Conservation (phyloP, 1,140 invertebrate genomes). For the Zophobas atratus region DNA sequence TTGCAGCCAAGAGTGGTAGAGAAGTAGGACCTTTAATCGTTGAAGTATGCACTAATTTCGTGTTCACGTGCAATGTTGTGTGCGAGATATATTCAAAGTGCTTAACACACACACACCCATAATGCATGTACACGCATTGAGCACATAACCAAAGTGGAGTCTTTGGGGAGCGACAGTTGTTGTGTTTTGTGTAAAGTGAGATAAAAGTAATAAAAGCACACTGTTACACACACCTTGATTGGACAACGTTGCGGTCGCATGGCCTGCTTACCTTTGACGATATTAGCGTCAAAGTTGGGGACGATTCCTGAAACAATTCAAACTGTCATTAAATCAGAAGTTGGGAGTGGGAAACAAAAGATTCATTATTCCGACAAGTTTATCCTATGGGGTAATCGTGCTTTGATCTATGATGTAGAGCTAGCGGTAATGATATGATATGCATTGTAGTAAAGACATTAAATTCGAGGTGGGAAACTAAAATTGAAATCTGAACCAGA, state of each 20-base stretch:
- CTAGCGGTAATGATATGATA: too few relatives aligned
- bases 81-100: constrained; percentile 37
- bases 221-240: constrained; percentile 68
- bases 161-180: constrained; percentile 2
- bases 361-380: neutral
- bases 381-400: too few relatives aligned
- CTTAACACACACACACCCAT: constrained; percentile 24
- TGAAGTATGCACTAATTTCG: constrained; percentile 40
- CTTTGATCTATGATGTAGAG: too few relatives aligned
- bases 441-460: too few relatives aligned
- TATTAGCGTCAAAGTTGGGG: constrained; percentile 78
- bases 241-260: constrained; percentile 68
- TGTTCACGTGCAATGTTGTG: constrained; percentile 45
- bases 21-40: constrained; percentile 20
- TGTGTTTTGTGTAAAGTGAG: constrained; percentile 45
- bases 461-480: too few relatives aligned
- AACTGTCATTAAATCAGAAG: constrained; percentile 23
- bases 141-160: constrained; percentile 31
- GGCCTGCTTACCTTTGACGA: constrained; percentile 78
- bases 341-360: constrained; percentile 6
- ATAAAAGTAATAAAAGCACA: constrained; percentile 57
- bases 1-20: constrained; percentile 17
- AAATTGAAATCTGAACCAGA: too few relatives aligned
- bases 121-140: constrained; percentile 23
- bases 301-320: constrained; percentile 74